Evolutionary conservation across 2,797 vertebrate genomes (phyloP).

Genomic region (Arctocebus calabarensis): DNA sequence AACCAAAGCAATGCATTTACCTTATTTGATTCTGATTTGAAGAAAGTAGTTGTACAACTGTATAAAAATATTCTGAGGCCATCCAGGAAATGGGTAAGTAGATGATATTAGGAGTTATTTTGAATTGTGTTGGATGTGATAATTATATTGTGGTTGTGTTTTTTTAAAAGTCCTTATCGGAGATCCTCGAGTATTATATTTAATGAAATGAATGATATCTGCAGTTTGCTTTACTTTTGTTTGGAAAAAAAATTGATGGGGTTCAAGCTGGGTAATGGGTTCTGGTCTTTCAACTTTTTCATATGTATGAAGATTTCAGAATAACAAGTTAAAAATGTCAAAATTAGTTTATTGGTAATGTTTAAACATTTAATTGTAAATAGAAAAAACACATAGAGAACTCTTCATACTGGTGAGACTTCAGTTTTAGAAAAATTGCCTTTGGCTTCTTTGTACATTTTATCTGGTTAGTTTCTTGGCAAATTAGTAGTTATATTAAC

Average conservation of each 20-base stretch:
- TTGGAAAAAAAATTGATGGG: neutral
- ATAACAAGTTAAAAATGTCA: conserved; percentile 20
- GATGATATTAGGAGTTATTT: conserved; percentile 37
- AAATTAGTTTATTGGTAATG: neutral
- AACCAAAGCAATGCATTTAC: neutral
- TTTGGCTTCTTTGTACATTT: conserved; percentile 39
- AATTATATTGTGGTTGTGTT: neutral
- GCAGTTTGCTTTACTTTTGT: neutral
- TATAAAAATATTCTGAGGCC: conserved; percentile 3
- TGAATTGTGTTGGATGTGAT: conserved; percentile 38
- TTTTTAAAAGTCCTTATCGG: conserved; percentile 2
- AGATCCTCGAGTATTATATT: neutral
- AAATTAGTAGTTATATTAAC: conserved; percentile 74
- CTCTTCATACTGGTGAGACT: neutral
- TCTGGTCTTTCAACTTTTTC: neutral
- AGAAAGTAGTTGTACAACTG: neutral
- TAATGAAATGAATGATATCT: neutral
- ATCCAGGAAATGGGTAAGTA: neutral
- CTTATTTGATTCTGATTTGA: neutral
- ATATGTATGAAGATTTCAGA: conserved; percentile 18
- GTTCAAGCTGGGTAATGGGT: neutral
- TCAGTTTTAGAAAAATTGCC: conserved; percentile 30
- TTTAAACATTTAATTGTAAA: conserved; percentile 21
- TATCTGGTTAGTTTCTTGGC: conserved; percentile 63
- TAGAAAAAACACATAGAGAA: neutral